Evolutionary conservation across 64 coral and sea anemone species (phyloP).

Genomic region (Montipora efflorescens): DNA sequence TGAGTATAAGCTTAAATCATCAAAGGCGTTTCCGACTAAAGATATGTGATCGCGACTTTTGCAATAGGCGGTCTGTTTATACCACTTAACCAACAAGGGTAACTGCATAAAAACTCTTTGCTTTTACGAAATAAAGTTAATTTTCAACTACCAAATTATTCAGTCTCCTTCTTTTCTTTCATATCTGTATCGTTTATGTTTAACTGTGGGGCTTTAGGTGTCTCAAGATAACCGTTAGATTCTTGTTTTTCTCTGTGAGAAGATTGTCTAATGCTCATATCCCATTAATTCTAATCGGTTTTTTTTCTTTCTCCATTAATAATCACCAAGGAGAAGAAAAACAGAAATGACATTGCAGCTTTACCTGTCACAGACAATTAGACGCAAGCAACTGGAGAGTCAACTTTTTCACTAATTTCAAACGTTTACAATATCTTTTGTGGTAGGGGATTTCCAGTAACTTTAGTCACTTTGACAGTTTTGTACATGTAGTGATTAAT

Average conservation of each 20-base stretch:
- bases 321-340: background rate
- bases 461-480: background rate
- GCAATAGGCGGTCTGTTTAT: background rate
- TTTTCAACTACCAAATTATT: background rate
- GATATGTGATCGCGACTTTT: background rate
- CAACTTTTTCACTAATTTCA: background rate
- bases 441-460: background rate
- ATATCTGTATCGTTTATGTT: background rate
- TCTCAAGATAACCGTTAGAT: background rate
- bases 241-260: background rate
- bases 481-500: background rate
- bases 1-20: conserved; percentile 7
- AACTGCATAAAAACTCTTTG: background rate
- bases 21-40: background rate
- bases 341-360: background rate
- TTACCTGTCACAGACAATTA: background rate
- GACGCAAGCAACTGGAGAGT: background rate
- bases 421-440: background rate
- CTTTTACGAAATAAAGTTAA: conserved; percentile 34
- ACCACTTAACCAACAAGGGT: conserved; percentile 1
- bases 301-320: background rate
- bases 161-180: background rate
- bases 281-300: background rate
- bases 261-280: background rate
- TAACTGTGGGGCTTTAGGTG: background rate